Evolutionary conservation across 1,140 invertebrate species (phyloP), one percentile per base, ranked within the genome.

Genomic region (Brachionus calyciflorus): DNA sequence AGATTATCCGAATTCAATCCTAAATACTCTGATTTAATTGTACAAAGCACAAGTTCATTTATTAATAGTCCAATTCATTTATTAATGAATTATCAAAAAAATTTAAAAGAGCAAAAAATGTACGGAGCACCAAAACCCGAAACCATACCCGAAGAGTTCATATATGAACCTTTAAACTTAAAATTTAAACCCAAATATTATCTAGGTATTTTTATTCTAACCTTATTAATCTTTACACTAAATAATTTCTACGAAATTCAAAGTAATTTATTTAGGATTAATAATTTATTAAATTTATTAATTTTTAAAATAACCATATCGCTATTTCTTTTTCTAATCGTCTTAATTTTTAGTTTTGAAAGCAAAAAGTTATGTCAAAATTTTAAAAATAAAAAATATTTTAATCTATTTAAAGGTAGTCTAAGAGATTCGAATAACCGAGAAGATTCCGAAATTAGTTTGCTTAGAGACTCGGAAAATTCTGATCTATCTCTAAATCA

Each of bases 11-110:
- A 44, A 44, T 44, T 24, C 28, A 65, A 37, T 44, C 55, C 55
- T 0, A 37, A 33, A 2, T n/a, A 60, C 19, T 40, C 28, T 4
- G 60, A 21, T 26, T 5, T 65, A 12, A 44, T 14, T 9, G 40
- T 65, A 6, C 17, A 41, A 19, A 65, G 44, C 19, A 65, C 60
- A 26, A 44, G 37, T 14, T 65, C 60, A 26, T 65, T 65, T 65
- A 65, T 65, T 10, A 44, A 65, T n/a, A 65, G 60, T 5, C 60
- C 60, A 0, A 65, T 65, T 26, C 60, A 65, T 28, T 24, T 65
- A 24, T n/a, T 65, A 1, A 65, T 44, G 60, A 65, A 44, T 44
- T 44, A 65, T 26, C 60, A 65, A 44, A 24, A 44, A 65, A 40
- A 37, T 19, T 19, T 24, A 1, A 44, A 44, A 46, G 9, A 44